These are phyloP conservation scores for Drosophila siamana DNA, from an alignment of 2,888 invertebrate genomes.

Conservation along the genomic window DNA sequence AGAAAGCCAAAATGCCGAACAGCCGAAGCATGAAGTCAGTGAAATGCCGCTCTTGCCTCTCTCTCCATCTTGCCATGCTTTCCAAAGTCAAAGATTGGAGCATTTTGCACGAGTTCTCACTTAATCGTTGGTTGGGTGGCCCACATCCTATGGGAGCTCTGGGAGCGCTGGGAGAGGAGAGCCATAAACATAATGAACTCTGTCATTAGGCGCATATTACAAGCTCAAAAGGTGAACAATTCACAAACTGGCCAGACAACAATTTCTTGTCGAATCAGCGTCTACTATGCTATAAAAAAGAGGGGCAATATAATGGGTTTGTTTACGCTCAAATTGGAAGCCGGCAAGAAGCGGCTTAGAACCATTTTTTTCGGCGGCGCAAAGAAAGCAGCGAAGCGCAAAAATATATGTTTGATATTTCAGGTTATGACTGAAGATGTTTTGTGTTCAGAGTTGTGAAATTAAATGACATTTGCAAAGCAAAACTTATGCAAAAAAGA, in stretches of 20 bases:
- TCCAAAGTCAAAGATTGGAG: background rate
- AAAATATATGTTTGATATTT: constrained; percentile 10
- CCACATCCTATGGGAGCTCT: constrained; percentile 6
- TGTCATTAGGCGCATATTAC: constrained; percentile 58
- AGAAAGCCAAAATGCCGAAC: too few species aligned
- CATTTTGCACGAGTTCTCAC: background rate
- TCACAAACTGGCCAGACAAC: constrained; percentile 22
- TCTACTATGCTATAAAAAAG: background rate
- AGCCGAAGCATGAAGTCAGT: constrained; percentile 32
- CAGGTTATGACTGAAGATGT: constrained; percentile 36
- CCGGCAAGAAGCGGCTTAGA: constrained; percentile 43
- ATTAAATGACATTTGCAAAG: constrained; percentile 40
- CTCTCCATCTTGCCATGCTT: background rate
- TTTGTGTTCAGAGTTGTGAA: constrained; percentile 4
- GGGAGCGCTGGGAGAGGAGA: too few species aligned
- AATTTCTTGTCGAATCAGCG: constrained; percentile 20
- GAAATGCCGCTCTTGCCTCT: background rate
- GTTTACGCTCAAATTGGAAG: constrained; percentile 57
- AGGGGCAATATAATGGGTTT: constrained; percentile 59
- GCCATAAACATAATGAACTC: constrained; percentile 52
- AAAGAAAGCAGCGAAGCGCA: constrained; percentile 45
- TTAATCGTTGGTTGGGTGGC: constrained; percentile 28
- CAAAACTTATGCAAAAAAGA: constrained; percentile 24
- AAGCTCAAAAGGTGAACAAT: constrained; percentile 52
- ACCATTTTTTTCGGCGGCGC: constrained; percentile 19